A percentile compares a stretch with the other conserved stretches of the same genome.
Evolutionary conservation across 2,797 vertebrate species (phyloP).

Genomic region (Alca torda): DNA sequence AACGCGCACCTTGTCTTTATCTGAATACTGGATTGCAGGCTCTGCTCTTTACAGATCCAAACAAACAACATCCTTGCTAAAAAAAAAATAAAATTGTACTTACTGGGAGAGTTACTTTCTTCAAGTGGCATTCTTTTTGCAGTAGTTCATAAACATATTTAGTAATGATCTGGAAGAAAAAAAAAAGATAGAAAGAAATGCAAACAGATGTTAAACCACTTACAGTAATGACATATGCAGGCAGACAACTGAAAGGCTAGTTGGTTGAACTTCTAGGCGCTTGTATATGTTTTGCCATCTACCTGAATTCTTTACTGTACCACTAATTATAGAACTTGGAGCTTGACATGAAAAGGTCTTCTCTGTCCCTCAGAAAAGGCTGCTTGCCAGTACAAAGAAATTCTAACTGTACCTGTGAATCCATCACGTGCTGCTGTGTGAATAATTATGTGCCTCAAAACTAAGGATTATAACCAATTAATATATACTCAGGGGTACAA

Average conservation of each 20-base stretch:
- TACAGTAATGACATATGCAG: neutral
- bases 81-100: conserved; percentile 70
- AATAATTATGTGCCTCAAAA: conserved; percentile 27
- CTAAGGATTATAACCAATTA: conserved; percentile 44
- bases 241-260: neutral
- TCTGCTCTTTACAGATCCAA: neutral
- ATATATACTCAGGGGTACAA: conserved; percentile 26
- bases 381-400: neutral
- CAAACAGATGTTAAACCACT: conserved; percentile 38
- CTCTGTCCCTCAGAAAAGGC: neutral
- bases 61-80: neutral
- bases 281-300: neutral
- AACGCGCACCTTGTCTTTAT: neutral
- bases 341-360: neutral
- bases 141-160: conserved; percentile 93
- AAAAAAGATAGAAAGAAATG: neutral
- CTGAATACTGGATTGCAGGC: neutral
- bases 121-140: conserved; percentile 93
- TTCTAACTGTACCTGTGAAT: neutral
- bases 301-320: neutral
- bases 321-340: neutral
- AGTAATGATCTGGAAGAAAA: conserved; percentile 89
- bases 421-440: neutral
- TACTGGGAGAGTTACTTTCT: conserved; percentile 92
- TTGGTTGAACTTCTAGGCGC: neutral